These are phyloP conservation scores for Agrypnia vestita DNA, from an alignment of 1,140 invertebrate genomes.

Conservation along the genomic window DNA sequence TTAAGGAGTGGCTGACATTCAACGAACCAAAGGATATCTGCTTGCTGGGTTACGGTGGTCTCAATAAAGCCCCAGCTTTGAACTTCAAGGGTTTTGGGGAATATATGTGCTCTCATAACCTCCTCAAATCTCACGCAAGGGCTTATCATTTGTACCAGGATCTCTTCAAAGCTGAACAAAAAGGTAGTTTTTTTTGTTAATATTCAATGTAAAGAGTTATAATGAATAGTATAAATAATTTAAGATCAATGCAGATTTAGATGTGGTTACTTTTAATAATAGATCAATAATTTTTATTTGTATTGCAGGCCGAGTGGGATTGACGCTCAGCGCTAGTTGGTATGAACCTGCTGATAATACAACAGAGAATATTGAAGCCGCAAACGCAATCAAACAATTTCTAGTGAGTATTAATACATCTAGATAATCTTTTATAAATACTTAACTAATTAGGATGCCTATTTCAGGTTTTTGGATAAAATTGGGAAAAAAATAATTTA, in stretches of 20 bases:
- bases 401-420: conserved; percentile 63
- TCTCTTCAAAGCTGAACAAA: conserved; percentile 74
- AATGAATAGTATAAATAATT: background rate
- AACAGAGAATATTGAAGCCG: conserved; percentile 66
- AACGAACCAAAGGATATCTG: conserved; percentile 69
- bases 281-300: conserved; percentile 55
- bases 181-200: conserved; percentile 70
- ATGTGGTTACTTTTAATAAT: background rate
- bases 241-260: background rate
- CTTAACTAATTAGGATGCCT: too few relatives aligned
- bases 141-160: conserved; percentile 79
- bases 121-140: conserved; percentile 76
- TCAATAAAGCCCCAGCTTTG: conserved; percentile 66
- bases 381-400: conserved; percentile 72
- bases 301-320: conserved; percentile 63
- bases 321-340: conserved; percentile 60
- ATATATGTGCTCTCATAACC: conserved; percentile 76
- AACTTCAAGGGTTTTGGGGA: conserved; percentile 74
- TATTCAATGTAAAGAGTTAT: too few relatives aligned
- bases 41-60: conserved; percentile 64
- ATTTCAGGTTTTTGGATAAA: too few relatives aligned
- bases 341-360: conserved; percentile 68
- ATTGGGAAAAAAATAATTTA: too few relatives aligned
- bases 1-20: conserved; percentile 71
- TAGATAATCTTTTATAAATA: too few relatives aligned